These are phyloP conservation scores for Echinometra lucunter DNA, from an alignment of 53 echinoderm and acorn worm species.

Conservation along the genomic window DNA sequence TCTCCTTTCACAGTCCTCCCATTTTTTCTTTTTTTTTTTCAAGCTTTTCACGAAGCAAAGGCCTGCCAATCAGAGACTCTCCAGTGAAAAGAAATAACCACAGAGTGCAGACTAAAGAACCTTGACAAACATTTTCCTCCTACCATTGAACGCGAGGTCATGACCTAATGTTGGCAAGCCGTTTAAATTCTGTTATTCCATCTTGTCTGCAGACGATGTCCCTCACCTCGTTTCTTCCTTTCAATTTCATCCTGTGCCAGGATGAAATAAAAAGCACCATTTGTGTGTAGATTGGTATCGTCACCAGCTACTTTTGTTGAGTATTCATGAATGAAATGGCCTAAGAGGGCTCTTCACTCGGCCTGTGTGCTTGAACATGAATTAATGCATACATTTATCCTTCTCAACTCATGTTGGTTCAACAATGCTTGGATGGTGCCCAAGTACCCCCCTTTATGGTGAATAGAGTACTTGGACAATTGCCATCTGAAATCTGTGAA, in stretches of 20 bases:
- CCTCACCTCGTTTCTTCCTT: slow-evolving; percentile 4
- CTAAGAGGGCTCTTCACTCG: slow-evolving; percentile 12
- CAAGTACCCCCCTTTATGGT: slow-evolving; percentile 1
- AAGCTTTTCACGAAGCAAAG: not conserved
- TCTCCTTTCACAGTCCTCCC: not conserved
- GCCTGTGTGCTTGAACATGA: slow-evolving; percentile 45
- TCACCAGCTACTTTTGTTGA: not conserved
- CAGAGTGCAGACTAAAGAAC: slow-evolving; percentile 35
- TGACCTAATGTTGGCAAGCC: slow-evolving; percentile 50
- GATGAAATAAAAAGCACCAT: slow-evolving; percentile 21
- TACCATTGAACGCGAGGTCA: slow-evolving; percentile 30
- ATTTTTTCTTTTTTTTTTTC: not conserved
- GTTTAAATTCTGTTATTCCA: slow-evolving; percentile 30
- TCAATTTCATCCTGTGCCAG: not conserved
- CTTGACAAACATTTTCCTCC: slow-evolving; percentile 12
- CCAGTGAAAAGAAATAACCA: not conserved
- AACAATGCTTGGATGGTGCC: slow-evolving; percentile 1
- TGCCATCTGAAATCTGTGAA: slow-evolving; percentile 43
- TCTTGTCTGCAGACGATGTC: slow-evolving; percentile 31
- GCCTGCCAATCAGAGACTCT: slow-evolving; percentile 28
- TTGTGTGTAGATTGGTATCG: slow-evolving; percentile 34
- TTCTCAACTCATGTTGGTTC: slow-evolving; percentile 29
- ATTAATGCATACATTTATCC: slow-evolving; percentile 47
- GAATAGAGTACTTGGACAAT: slow-evolving; percentile 20
- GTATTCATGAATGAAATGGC: slow-evolving; percentile 43